These are phyloP conservation scores for Laterallus jamaicensis DNA, from an alignment of 2,113 vertebrate species.

Conservation along the genomic window DNA sequence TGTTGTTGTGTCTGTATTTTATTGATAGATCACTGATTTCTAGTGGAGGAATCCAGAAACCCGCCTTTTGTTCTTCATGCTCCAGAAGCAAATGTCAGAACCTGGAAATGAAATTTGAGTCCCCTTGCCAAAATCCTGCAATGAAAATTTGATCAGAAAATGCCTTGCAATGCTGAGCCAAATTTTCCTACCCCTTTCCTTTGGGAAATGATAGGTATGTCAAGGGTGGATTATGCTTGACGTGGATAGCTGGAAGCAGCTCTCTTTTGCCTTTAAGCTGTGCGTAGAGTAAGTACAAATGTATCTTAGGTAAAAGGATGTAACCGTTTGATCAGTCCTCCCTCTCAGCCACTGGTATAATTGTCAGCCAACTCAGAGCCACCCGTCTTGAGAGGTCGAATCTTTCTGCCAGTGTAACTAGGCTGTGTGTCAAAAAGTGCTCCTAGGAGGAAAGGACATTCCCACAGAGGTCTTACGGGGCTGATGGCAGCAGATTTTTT, in stretches of 20 bases:
- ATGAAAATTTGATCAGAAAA: not conserved
- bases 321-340: not conserved
- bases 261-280: not conserved
- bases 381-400: not conserved
- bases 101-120: not conserved
- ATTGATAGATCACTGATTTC: not conserved
- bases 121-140: not conserved
- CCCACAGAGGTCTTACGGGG: not conserved
- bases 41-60: not conserved
- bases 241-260: not conserved
- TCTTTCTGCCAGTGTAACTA: not conserved
- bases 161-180: fast-evolving
- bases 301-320: not conserved
- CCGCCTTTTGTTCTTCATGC: not conserved
- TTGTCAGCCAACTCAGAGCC: not conserved
- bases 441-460: not conserved
- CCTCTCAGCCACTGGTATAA: not conserved
- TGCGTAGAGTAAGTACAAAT: not conserved
- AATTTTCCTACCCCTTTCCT: not conserved
- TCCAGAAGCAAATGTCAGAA: not conserved
- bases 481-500: conserved; percentile 12
- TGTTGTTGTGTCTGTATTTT: not conserved
- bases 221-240: not conserved
- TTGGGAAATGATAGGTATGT: not conserved
- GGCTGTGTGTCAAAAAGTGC: not conserved